Evolutionary conservation across 2,113 vertebrate genomes (phyloP), one percentile per base, ranked within the genome.

Genomic region (Amphiprion percula): DNA sequence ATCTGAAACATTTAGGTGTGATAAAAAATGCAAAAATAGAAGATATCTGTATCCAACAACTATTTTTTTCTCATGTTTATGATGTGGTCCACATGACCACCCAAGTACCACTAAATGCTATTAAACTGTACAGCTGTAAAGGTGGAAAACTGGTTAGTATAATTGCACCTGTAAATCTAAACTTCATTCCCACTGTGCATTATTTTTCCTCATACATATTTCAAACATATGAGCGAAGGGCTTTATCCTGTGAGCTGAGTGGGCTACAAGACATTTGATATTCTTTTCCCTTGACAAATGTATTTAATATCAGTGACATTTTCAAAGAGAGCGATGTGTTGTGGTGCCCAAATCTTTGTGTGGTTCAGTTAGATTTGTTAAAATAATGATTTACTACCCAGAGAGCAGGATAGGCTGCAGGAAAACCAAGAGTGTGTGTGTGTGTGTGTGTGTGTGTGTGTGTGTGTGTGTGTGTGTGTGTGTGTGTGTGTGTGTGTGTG

Each of bases 331-430:
- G 11, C 69, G 33, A 9, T 26, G 16, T 39, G 41, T 73, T 70
- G 21, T 46, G 5, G 19, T 30, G 21, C 53, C 61, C 1, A 17
- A 24, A 62, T 74, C 44, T 53, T 50, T 53, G 24, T 69, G 58
- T 72, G 15, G 55, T 74, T 80, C 28, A 28, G 17, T 59, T 52
- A 49, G 39, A 79, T 66, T 66, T 74, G 44, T 58, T 28, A 59
- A 75, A 75, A 72, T 53, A 61, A 81, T 72, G 17, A 55, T 64
- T 63, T 26, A 50, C 23, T 75, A 21, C 46, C 19, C 65, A 47
- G 33, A 64, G 24, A 77, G 67, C 1, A 12, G 6, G 19, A 5
- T 28, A 50, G 28, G 23, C 41, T 62, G 65, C 14, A 30, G 17
- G 1, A 41, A 58, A 2, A 16, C 21, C 26, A 26, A 2, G 26